Evolutionary conservation across 2,113 vertebrate species (phyloP).

Genomic region (Fulica atra): DNA sequence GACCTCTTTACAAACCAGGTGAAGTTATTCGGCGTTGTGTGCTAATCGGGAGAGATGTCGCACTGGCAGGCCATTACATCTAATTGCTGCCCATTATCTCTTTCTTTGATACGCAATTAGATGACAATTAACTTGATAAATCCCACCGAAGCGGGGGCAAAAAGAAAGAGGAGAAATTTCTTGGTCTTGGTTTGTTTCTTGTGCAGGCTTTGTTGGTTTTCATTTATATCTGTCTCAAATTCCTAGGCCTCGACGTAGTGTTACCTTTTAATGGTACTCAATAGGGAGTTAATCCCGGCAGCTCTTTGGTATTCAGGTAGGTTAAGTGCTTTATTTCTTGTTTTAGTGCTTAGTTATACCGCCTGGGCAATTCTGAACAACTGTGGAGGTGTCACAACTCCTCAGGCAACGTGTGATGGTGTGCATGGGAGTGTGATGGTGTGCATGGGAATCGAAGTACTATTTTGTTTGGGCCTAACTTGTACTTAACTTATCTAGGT

Average conservation of each 20-base stretch:
- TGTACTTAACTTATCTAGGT: not conserved
- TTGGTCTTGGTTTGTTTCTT: fast-evolving
- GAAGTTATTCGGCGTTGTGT: constrained; percentile 26
- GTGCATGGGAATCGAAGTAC: not conserved
- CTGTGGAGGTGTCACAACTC: not conserved
- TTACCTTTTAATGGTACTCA: not conserved
- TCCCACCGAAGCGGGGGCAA: not conserved
- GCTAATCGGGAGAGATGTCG: constrained; percentile 56
- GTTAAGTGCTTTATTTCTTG: not conserved
- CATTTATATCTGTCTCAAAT: not conserved
- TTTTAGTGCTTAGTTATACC: not conserved
- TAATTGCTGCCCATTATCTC: constrained; percentile 74
- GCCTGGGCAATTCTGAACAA: not conserved
- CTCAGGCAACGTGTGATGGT: not conserved
- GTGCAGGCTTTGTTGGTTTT: not conserved
- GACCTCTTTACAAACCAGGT: constrained; percentile 30
- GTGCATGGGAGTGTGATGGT: not conserved
- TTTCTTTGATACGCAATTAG: constrained; percentile 76
- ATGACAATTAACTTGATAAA: constrained; percentile 67
- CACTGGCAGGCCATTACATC: constrained; percentile 60
- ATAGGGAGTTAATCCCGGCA: not conserved
- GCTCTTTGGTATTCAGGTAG: not conserved
- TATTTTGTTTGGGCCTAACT: not conserved
- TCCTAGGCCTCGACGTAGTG: not conserved
- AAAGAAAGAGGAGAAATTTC: not conserved